These are phyloP conservation scores for Calosoma granatense DNA, from an alignment of 1,140 invertebrate genomes.

Conservation along the genomic window DNA sequence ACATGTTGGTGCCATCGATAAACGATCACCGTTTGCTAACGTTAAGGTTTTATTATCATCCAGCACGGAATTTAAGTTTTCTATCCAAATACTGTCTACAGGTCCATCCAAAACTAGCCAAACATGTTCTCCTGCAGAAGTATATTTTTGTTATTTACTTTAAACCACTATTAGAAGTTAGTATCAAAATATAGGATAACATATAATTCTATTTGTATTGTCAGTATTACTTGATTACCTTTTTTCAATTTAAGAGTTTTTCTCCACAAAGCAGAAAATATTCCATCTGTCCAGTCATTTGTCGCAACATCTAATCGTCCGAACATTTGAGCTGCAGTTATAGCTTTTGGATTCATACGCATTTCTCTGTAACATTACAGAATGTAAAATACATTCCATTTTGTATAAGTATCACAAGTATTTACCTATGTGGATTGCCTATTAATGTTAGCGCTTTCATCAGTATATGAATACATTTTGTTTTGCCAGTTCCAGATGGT, in stretches of 20 bases:
- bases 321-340: conserved; percentile 96
- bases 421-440: conserved; percentile 67
- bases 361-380: conserved; percentile 60
- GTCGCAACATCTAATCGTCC: conserved; percentile 90
- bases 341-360: conserved; percentile 97
- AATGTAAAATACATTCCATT: background rate
- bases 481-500: conserved; percentile 91
- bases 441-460: conserved; percentile 84
- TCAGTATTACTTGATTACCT: conserved; percentile 34
- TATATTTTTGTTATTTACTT: background rate
- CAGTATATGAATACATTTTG: conserved; percentile 86
- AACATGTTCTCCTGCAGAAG: conserved; percentile 53
- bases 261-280: conserved; percentile 92
- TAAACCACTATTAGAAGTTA: too few species aligned
- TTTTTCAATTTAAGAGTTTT: conserved; percentile 84
- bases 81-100: conserved; percentile 95
- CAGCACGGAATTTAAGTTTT: conserved; percentile 92
- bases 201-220: too few species aligned
- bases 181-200: too few species aligned
- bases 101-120: conserved; percentile 94
- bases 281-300: conserved; percentile 97
- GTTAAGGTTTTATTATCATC: conserved; percentile 93
- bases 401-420: background rate
- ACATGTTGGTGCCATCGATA: conserved; percentile 83
- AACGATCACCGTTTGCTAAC: conserved; percentile 85